Percentiles rank a stretch among this genome's conserved stretches.
Conservation (phyloP, 2,797 vertebrate genomes). For the Dendrocincla fuliginosa region DNA sequence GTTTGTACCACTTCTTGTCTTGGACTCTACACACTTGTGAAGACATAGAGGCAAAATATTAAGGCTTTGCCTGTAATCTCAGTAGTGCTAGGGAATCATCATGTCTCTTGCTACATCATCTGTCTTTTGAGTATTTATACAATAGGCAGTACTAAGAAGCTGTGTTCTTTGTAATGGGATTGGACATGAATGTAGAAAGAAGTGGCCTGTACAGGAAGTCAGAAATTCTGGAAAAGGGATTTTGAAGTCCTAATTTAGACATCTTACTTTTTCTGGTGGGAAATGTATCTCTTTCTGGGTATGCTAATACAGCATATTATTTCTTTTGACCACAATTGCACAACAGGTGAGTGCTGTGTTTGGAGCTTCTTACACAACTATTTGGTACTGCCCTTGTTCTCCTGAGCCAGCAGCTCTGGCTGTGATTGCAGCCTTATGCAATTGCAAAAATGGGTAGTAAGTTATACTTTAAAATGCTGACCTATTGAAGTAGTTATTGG, state of each 20-base stretch:
- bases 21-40: rapidly evolving
- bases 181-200: background rate
- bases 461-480: background rate
- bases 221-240: background rate
- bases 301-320: background rate
- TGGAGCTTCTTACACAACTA: background rate
- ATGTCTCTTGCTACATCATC: background rate
- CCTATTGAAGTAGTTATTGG: background rate
- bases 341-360: background rate
- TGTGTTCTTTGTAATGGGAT: background rate
- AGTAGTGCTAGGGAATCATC: background rate
- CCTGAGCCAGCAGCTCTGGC: background rate
- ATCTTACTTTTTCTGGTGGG: background rate
- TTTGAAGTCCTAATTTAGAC: background rate
- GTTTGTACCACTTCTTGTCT: background rate
- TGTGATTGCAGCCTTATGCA: background rate
- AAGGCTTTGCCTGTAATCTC: background rate
- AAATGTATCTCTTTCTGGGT: background rate
- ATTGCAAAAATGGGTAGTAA: background rate
- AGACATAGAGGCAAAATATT: background rate
- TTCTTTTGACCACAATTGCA: background rate
- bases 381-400: background rate
- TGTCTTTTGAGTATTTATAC: background rate
- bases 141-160: background rate
- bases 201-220: background rate